A percentile compares a stretch with the other conserved stretches of the same genome.
Conservation (phyloP, 2,888 invertebrate species). For the Conchocele bisecta region DNA sequence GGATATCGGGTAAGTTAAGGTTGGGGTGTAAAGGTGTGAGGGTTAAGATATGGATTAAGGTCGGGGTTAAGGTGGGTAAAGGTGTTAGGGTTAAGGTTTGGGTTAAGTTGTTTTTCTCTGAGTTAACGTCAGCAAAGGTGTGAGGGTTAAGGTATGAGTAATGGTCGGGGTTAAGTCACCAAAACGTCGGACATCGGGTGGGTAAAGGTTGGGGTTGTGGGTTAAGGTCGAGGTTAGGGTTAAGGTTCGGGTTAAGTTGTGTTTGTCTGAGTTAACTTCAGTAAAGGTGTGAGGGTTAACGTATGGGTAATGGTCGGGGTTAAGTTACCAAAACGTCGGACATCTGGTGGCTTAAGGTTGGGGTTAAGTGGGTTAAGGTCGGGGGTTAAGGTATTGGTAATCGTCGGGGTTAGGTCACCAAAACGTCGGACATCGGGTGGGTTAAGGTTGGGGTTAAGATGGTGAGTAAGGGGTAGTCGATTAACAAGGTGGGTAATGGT, state of each 20-base stretch:
- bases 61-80: not conserved
- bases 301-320: not conserved
- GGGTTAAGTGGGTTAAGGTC: not conserved
- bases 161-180: not conserved
- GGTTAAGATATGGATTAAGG: not conserved
- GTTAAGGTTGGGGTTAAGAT: no score
- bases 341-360: not conserved
- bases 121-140: not conserved
- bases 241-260: no score
- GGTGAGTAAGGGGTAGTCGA: no score
- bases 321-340: not conserved
- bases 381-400: not conserved
- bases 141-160: not conserved
- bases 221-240: not conserved
- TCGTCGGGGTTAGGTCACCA: not conserved
- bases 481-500: no score
- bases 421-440: not conserved
- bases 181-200: not conserved
- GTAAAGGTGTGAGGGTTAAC: not conserved
- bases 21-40: constrained; percentile 1
- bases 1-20: not conserved
- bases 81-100: not conserved
- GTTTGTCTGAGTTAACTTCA: not conserved
- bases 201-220: not conserved
- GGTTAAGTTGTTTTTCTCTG: no score